phyloP scores from a whole-genome alignment of 1,140 invertebrate genomes.

The Ooceraea biroi region DNA sequence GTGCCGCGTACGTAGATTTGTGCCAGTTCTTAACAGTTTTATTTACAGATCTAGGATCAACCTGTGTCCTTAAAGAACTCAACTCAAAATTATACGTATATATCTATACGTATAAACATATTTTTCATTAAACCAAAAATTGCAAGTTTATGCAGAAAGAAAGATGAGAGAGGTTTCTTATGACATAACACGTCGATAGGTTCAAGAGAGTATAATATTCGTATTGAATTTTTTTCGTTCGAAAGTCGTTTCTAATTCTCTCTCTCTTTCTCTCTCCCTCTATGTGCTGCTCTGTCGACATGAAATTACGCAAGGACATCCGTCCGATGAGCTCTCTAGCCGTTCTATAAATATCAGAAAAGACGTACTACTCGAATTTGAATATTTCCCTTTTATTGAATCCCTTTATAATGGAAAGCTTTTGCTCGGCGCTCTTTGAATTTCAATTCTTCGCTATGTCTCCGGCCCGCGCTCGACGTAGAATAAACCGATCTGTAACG shows the following conservation, averaged over 20 bases:
- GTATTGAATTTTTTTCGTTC: no score
- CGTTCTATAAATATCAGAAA: conserved; percentile 55
- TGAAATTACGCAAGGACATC: neutral
- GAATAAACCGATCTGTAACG: conserved; percentile 59
- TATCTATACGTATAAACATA: neutral
- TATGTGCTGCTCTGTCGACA: no score
- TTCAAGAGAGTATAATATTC: no score
- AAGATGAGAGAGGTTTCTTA: no score
- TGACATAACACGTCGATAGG: no score
- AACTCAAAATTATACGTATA: conserved; percentile 3
- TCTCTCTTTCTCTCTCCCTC: no score
- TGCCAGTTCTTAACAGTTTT: conserved; percentile 1
- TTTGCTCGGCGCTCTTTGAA: conserved; percentile 47
- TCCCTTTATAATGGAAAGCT: conserved; percentile 50
- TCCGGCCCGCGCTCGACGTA: conserved; percentile 30
- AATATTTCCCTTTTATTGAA: conserved; percentile 59
- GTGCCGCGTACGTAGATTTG: conserved; percentile 20
- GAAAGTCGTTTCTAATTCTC: no score
- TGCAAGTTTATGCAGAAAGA: no score
- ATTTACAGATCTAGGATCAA: conserved; percentile 17
- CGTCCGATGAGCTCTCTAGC: neutral
- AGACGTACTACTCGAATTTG: conserved; percentile 54
- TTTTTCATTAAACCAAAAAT: no score
- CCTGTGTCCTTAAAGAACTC: conserved; percentile 27
- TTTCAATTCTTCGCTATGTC: conserved; percentile 57